Percentiles rank a stretch among this genome's conserved stretches.
These are phyloP conservation scores for Lerema accius DNA, from an alignment of 1,140 invertebrate genomes.

Conservation along the genomic window DNA sequence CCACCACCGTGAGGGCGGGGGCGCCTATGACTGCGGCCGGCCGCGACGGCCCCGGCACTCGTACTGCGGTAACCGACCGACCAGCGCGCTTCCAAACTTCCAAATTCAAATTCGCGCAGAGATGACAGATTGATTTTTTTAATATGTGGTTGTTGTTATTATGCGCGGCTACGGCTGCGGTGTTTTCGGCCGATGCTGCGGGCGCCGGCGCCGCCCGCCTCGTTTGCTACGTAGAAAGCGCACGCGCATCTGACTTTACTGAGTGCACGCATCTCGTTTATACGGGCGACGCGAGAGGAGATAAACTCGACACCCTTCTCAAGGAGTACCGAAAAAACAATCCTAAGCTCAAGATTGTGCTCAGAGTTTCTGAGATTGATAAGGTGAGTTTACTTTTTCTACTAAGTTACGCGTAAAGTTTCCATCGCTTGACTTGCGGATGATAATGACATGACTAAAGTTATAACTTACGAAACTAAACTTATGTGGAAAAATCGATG, in stretches of 20 bases:
- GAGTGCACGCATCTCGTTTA: conserved; percentile 82
- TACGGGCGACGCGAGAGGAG: conserved; percentile 70
- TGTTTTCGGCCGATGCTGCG: conserved; percentile 51
- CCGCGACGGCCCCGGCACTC: conserved; percentile 56
- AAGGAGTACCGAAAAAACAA: conserved; percentile 77
- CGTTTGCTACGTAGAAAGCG: conserved; percentile 74
- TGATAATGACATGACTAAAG: no score
- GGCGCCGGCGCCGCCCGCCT: conserved; percentile 78
- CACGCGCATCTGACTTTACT: conserved; percentile 55
- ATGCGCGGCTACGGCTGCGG: conserved; percentile 54
- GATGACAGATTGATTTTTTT: conserved; percentile 61
- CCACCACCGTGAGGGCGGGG: conserved; percentile 65
- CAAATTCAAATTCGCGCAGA: conserved; percentile 55
- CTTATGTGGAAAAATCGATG: no score
- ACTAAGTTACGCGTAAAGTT: neutral
- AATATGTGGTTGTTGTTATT: conserved; percentile 68
- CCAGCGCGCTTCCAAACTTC: conserved; percentile 64
- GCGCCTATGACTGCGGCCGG: conserved; percentile 64
- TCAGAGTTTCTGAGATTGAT: conserved; percentile 70
- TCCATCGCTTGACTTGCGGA: no score
- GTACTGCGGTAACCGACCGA: conserved; percentile 63
- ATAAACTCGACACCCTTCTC: conserved; percentile 69
- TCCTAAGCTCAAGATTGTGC: conserved; percentile 74
- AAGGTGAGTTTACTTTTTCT: conserved; percentile 60
- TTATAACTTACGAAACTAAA: no score